Evolutionary conservation across 2,888 invertebrate species (phyloP), one percentile per base, ranked within the genome.

Genomic region (Halictus ligatus): DNA sequence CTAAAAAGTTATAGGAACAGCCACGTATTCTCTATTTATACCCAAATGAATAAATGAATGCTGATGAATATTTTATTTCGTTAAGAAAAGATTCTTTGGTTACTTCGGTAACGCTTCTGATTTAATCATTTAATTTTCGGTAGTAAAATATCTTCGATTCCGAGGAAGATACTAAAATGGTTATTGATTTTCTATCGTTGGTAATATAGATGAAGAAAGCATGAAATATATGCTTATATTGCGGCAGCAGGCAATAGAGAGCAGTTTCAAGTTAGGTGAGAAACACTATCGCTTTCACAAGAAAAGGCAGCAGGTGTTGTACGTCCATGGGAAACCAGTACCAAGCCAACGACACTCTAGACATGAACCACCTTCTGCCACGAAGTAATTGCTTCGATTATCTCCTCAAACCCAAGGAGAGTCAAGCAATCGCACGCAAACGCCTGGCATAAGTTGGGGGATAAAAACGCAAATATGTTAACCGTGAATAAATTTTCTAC

Each of bases 311-410:
- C 60, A 50, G 25, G 69, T 48, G 75, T 71, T 84, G 80, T 80
- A 76, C 85, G 78, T 85, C 78, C 80, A 85, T 64, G 35, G 78
- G 60, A 46, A 76, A 67, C 75, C 75, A 83, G 43, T 46, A 69
- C 15, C 73, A 13, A 35, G 58, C 40, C 79, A 75, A 60, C 82
- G 81, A 87, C 80, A 81, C 75, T 71, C 64, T 43, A 79, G 46
- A 72, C 82, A 79, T 79, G 81, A 76, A 67, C 82, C 84, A 75
- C 79, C 86, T 75, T 81, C 71, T 64, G 60, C 84, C 84, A 21
- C 60, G 48, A 48, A 67, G 71, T 86, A 89, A 89, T 89, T 84
- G 88, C 76, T 60, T 69, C 84, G 81, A 86, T 89, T 89, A 89
- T 89, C 89, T 81, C 60, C 50, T 81, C 73, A 46, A 67, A 84